Conservation (phyloP, 2,888 invertebrate species). For the Melanostoma scalare region DNA sequence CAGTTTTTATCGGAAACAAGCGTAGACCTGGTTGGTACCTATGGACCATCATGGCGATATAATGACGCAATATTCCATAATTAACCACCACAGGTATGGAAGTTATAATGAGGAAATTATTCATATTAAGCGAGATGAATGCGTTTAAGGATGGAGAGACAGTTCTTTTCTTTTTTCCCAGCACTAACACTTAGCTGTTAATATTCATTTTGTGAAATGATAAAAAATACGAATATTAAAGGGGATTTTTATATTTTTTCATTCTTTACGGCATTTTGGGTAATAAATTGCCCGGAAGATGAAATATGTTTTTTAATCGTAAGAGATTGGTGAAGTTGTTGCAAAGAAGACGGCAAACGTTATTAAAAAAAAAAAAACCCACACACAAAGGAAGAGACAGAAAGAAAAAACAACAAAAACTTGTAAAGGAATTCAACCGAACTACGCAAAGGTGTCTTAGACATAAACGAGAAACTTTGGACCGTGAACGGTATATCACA, state of each 20-base stretch:
- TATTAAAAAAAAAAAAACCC: slow-evolving; percentile 1
- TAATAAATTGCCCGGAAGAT: slow-evolving; percentile 29
- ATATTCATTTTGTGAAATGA: slow-evolving; percentile 35
- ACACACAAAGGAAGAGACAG: background rate
- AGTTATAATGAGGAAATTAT: slow-evolving; percentile 58
- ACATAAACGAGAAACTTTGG: no score
- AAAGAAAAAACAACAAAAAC: background rate
- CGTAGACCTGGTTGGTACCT: background rate
- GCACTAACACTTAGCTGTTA: slow-evolving; percentile 1
- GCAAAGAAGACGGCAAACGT: slow-evolving; percentile 4
- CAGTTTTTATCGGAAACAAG: slow-evolving; percentile 23
- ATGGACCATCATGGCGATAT: background rate
- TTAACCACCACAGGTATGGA: slow-evolving; percentile 29
- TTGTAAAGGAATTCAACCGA: background rate
- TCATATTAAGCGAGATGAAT: slow-evolving; percentile 22
- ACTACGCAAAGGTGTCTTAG: no score
- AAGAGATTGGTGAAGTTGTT: slow-evolving; percentile 10
- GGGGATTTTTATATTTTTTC: slow-evolving; percentile 2
- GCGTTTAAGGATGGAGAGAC: background rate
- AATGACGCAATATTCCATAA: slow-evolving; percentile 21
- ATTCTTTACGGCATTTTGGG: background rate
- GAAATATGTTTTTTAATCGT: slow-evolving; percentile 11
- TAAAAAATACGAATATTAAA: slow-evolving; percentile 10
- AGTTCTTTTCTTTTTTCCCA: background rate
- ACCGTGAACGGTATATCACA: background rate